Conservation (phyloP, 1,140 invertebrate species). For the Galendromus occidentalis region DNA sequence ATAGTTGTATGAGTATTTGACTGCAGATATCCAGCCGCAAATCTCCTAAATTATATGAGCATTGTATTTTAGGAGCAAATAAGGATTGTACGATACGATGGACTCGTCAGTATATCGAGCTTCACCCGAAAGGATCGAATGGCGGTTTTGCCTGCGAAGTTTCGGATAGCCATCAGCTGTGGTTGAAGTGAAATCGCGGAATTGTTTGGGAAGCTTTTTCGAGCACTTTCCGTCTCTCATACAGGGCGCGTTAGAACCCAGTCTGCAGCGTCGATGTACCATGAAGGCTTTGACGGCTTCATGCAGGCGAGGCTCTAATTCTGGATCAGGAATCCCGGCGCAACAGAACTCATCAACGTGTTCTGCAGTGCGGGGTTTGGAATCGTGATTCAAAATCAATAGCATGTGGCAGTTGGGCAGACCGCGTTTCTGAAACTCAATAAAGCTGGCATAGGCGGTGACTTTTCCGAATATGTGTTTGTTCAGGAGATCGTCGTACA, state of each 20-base stretch:
- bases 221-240: slow-evolving; percentile 14
- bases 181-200: background rate
- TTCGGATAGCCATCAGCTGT: slow-evolving; percentile 15
- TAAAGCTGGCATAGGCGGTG: background rate
- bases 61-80: slow-evolving; percentile 21
- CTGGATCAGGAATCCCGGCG: slow-evolving; percentile 34
- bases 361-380: slow-evolving; percentile 16
- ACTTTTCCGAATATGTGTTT: slow-evolving; percentile 16
- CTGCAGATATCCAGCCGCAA: slow-evolving; percentile 21
- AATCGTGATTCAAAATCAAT: slow-evolving; percentile 15
- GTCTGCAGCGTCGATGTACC: slow-evolving; percentile 25
- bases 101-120: slow-evolving; percentile 20
- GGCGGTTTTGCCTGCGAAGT: slow-evolving; percentile 16
- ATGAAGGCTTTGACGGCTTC: slow-evolving; percentile 26
- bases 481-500: slow-evolving; percentile 14
- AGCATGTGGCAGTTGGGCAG: slow-evolving; percentile 29
- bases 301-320: slow-evolving; percentile 26
- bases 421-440: slow-evolving; percentile 29
- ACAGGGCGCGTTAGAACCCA: background rate
- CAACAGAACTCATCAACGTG: slow-evolving; percentile 32
- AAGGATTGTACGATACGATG: slow-evolving; percentile 25
- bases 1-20: slow-evolving; percentile 26
- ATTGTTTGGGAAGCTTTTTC: slow-evolving; percentile 14
- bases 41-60: slow-evolving; percentile 25
- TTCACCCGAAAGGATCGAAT: background rate